Conservation (phyloP, 2,888 invertebrate genomes). For the Tanypteryx hageni region DNA sequence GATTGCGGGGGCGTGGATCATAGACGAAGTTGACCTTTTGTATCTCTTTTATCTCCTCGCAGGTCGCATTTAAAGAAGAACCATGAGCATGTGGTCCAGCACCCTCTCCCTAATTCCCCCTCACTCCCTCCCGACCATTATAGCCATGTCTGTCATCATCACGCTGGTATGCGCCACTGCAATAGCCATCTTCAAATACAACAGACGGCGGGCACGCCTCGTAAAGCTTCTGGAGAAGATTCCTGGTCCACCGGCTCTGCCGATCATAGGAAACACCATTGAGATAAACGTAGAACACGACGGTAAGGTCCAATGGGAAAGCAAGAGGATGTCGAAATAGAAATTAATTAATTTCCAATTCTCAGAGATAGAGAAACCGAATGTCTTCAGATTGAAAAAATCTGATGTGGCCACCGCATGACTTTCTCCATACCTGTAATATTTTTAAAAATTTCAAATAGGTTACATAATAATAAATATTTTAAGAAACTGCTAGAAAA, state of each 20-base stretch:
- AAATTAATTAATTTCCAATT: no score
- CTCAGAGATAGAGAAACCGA: no score
- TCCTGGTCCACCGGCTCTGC: constrained; percentile 79
- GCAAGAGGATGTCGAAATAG: no score
- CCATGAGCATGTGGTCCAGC: constrained; percentile 6
- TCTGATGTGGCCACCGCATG: no score
- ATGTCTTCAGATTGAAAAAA: no score
- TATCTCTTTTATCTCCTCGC: not conserved
- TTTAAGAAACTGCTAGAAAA: no score
- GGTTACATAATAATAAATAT: no score
- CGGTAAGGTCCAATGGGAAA: constrained; percentile 74
- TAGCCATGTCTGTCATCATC: constrained; percentile 1
- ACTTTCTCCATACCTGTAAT: no score
- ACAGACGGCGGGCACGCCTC: constrained; percentile 69
- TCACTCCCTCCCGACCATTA: not conserved
- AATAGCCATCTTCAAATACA: constrained; percentile 66
- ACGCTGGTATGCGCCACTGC: constrained; percentile 12
- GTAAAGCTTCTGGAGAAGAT: constrained; percentile 77
- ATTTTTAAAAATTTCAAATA: no score
- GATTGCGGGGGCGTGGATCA: not conserved
- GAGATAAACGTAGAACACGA: constrained; percentile 80
- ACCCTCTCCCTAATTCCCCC: constrained; percentile 10
- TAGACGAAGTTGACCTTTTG: not conserved
- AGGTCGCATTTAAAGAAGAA: not conserved
- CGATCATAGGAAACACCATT: constrained; percentile 80